Evolutionary conservation across 1,140 invertebrate species (phyloP).

Genomic region (Helicoverpa zea): DNA sequence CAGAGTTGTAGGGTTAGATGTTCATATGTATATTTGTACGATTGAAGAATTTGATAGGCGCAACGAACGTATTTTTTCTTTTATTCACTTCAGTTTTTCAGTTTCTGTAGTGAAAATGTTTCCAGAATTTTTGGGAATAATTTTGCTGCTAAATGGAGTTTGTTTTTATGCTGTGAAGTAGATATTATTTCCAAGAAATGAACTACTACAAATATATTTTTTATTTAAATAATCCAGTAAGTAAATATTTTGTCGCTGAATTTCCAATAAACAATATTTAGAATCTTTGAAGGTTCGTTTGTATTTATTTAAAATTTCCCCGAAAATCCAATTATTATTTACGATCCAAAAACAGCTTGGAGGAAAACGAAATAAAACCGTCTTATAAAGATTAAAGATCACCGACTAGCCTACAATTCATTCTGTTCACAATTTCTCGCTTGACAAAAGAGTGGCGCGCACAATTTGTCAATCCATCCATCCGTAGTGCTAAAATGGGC

Average conservation of each 20-base stretch:
- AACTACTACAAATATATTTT: too few relatives aligned
- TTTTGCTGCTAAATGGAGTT: too few relatives aligned
- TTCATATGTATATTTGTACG: not conserved
- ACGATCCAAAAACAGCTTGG: not conserved
- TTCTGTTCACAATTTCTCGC: conserved; percentile 47
- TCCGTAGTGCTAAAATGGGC: conserved; percentile 58
- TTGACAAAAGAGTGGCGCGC: conserved; percentile 47
- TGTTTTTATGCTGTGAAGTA: too few relatives aligned
- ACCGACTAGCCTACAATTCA: conserved; percentile 23
- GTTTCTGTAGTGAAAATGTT: not conserved
- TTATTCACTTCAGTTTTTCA: not conserved
- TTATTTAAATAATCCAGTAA: too few relatives aligned
- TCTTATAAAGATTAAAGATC: conserved; percentile 47
- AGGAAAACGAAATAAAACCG: conserved; percentile 28
- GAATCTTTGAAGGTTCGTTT: too few relatives aligned
- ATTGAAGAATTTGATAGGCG: not conserved
- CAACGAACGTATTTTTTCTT: not conserved
- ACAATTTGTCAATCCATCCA: conserved; percentile 63
- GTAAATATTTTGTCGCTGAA: too few relatives aligned
- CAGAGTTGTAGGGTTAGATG: conserved; percentile 4
- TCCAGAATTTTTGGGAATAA: not conserved
- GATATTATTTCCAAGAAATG: too few relatives aligned
- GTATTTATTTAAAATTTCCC: not conserved
- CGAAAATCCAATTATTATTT: too few relatives aligned
- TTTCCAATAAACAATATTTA: too few relatives aligned